Evolutionary conservation across 2,888 invertebrate species (phyloP), one percentile per base, ranked within the genome.

Genomic region (Seira musarum): DNA sequence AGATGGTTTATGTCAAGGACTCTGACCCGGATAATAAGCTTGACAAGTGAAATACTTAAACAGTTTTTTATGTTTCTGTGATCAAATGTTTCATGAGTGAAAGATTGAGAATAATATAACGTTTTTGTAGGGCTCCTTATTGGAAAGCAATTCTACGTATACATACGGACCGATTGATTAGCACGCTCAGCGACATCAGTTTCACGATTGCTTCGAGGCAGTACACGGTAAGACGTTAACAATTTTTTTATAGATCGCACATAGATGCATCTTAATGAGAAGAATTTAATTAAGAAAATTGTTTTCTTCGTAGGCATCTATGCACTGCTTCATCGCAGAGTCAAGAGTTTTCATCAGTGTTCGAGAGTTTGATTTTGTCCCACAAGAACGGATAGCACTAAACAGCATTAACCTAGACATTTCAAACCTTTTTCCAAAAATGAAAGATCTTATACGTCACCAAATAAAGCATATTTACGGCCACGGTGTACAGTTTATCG

Each of bases 141-240:
- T 81, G 81, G 81, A 61, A 5, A 21, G 63, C 64, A 6, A 22
- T 15, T 0, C 10, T 81, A 6, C 67, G 67, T 15, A 25, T 81
- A 10, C 81, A 81, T 46, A 81, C 73, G 3, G 73, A 81, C 46
- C 25, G 81, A 13, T 53, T 81, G 8, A 69, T 81, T 5, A 72
- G 64, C 15, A 81, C 81, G 5, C 49, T 81, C 0, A 35, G 68
- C 1, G 72, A 76, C 17, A 35, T 81, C n/a, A 46, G 71, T 0
- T 81, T 81, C 22, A 81, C 76, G 0, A 77, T 81, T 19, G 67
- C 76, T 1, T 76, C 76, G 2, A 24, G 81, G 8, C 81, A 81
- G 17, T 66, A 81, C 35, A 49, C 72, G 0, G 81, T 35, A 40
- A 40, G 0, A 19, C 46, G 0, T 80, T 76, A n/a, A n/a, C n/a